Conservation (phyloP, 2,888 invertebrate species). For the Acrobasis suavella region DNA sequence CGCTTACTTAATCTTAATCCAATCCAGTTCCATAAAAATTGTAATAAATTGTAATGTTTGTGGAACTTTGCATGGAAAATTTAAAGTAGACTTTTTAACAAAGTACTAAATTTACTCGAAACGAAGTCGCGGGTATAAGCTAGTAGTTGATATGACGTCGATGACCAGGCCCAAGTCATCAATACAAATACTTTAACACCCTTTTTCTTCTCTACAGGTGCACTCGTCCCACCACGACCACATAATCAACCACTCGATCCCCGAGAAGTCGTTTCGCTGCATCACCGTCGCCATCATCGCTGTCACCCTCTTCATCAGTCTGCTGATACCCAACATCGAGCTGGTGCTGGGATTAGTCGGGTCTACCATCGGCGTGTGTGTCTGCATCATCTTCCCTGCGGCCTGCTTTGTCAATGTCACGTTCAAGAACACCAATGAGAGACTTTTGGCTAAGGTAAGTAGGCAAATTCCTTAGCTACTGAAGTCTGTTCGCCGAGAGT, state of each 20-base stretch:
- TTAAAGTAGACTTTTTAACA: too few relatives aligned
- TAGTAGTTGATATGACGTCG: too few relatives aligned
- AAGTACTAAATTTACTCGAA: too few relatives aligned
- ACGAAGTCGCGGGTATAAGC: too few relatives aligned
- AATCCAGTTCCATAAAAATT: too few relatives aligned
- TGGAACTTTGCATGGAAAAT: too few relatives aligned
- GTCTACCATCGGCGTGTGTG: constrained; percentile 96
- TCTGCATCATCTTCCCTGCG: constrained; percentile 96
- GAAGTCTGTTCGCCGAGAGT: too few relatives aligned
- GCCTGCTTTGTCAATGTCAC: constrained; percentile 93
- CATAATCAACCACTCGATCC: constrained; percentile 87
- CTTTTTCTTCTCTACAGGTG: constrained; percentile 68
- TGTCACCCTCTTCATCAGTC: constrained; percentile 89
- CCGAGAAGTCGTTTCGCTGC: constrained; percentile 90
- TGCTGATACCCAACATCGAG: constrained; percentile 96
- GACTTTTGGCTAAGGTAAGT: constrained; percentile 89
- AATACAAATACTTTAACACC: background rate
- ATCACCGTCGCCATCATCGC: constrained; percentile 91
- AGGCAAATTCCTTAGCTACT: too few relatives aligned
- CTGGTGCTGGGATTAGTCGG: constrained; percentile 96
- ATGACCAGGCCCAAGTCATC: too few relatives aligned
- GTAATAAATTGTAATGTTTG: too few relatives aligned
- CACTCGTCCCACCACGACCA: constrained; percentile 85
- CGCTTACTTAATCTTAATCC: too few relatives aligned
- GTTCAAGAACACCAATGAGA: constrained; percentile 92